Evolutionary conservation across 2,113 vertebrate species (phyloP), one percentile per base, ranked within the genome.

Genomic region (human): DNA sequence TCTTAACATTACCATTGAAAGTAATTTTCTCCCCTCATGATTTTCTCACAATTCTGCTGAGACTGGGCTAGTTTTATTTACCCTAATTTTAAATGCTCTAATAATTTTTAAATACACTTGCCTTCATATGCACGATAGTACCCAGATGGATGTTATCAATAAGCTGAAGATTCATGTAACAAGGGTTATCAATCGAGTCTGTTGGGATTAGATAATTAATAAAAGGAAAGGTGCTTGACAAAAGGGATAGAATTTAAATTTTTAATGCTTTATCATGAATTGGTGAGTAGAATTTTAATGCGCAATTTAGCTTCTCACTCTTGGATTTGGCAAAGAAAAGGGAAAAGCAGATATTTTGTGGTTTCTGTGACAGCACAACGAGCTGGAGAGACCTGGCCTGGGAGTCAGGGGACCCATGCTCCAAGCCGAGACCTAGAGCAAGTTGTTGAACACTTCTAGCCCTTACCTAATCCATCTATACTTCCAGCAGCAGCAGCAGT

Each of bases 161-260:
- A 25, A 70, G 48, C 91, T 98, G 43, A 81, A 98, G 98, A 68
- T 52, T 96, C 66, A 48, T 93, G 93, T 96, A 98, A 97, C 88
- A 95, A 94, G 83, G 68, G 80, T 93, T 97, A 98, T 98, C 98
- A 97, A 98, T 98, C 95, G 73, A 98, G 93, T 96, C 89, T 98
- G 93, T 93, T 98, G 89, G 98, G 94, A 97, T 98, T 97, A 96
- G 96, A 97, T 98, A 98, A 98, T 98, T 99, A 98, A 98, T 97
- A 98, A 80, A 97, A 97, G 75, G 73, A 98, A 98, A 97, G 94
- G 80, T 96, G 96, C 61, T 98, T 98, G 89, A 98, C 20, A 72
- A 98, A 98, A 98, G 88, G 88, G 5, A 57, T 95, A 72, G 92
- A 97, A 98, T 98, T 98, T 92, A 97, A 98, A 96, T 96, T 97